Evolutionary conservation across 2,888 invertebrate species (phyloP).

Genomic region (Tholera decimalis): DNA sequence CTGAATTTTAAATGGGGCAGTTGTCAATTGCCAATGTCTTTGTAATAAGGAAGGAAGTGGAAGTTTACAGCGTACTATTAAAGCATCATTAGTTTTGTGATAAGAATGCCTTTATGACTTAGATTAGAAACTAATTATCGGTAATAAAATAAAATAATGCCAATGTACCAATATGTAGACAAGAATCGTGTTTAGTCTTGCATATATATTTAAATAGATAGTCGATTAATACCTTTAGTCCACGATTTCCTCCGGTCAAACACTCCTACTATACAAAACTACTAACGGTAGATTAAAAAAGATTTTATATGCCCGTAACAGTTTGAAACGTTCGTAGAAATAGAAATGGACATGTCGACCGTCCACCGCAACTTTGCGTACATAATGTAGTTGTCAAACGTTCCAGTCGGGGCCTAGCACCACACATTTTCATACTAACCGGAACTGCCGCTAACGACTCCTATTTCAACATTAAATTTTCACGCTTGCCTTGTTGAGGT

Average conservation of each 20-base stretch:
- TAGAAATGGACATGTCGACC: conserved; percentile 43
- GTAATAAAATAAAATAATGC: neutral
- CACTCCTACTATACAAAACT: conserved; percentile 2
- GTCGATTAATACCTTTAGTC: neutral
- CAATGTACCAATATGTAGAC: neutral
- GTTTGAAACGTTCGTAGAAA: conserved; percentile 37
- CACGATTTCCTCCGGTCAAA: neutral
- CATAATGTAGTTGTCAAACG: conserved; percentile 56
- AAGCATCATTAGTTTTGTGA: neutral
- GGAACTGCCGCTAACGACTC: conserved; percentile 49
- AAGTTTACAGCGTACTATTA: too few relatives aligned
- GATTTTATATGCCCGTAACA: conserved; percentile 24
- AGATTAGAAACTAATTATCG: neutral
- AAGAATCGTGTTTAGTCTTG: neutral
- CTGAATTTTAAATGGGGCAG: neutral
- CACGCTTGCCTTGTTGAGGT: conserved; percentile 6
- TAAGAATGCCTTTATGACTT: too few relatives aligned
- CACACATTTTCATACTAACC: conserved; percentile 54
- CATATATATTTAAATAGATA: too few relatives aligned
- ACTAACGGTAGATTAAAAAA: conserved; percentile 9
- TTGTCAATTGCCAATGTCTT: too few relatives aligned
- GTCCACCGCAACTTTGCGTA: conserved; percentile 59
- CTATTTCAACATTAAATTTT: conserved; percentile 40
- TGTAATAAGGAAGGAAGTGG: too few relatives aligned
- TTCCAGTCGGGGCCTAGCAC: conserved; percentile 31